Evolutionary conservation across 2,113 vertebrate genomes (phyloP), one percentile per base, ranked within the genome.

Genomic region (Plotosus lineatus): DNA sequence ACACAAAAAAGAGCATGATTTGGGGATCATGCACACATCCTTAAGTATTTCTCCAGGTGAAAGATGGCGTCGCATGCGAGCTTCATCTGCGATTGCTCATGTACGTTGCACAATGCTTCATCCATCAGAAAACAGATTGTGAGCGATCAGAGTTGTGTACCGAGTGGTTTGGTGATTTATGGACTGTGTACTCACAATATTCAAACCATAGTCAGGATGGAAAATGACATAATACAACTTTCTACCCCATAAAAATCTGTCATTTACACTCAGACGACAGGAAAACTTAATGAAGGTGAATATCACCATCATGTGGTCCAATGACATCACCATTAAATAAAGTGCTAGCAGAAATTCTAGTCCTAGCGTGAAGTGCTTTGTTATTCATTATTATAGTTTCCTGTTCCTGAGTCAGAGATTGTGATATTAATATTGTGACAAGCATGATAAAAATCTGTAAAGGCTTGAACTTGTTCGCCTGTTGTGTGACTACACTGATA

Each of bases 401-500:
- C 77, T 53, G 4, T 31, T 46, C 15, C 31, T 23, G 10, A 28
- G 36, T 79, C 48, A 44, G 23, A 44, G 19, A 51, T 15, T 3
- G n/a, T 21, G 12, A 55, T 33, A 28, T 21, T 21, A 10, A 58
- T 44, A 71, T 31, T 44, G 33, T 12, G 63, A 66, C 36, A 42
- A 66, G 36, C 63, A 23, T 66, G 21, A n/a, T 42, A 66, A 40
- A 63, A 60, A 60, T 26, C 4, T 56, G 73, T 31, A 44, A 63
- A 46, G 31, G 44, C 19, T 76, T 51, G 51, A 60, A 83, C 66
- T 31, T 60, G 68, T 76, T 80, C 33, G 15, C 31, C 72, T 72
- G 51, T 71, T 76, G 50, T 5, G 23, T 1, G 46, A 36, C 46
- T 46, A 63, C 46, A 63, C n/a, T 36, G n/a, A 28, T 60, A 63